Conservation (phyloP, 2,888 invertebrate genomes). For the Rosalia funebris region DNA sequence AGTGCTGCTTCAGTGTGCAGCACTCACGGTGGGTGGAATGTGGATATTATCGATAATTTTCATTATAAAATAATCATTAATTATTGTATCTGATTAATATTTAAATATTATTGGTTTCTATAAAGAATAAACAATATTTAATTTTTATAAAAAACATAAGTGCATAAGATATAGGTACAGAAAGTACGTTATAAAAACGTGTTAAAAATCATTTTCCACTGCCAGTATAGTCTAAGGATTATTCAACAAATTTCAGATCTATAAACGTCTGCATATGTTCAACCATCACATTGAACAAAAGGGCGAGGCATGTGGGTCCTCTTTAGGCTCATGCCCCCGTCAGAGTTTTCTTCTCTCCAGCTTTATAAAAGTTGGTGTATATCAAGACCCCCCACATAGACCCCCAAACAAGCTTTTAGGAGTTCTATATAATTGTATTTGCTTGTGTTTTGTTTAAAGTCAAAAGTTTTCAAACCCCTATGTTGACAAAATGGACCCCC, state of each 20-base stretch:
- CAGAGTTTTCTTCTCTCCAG: slow-evolving; percentile 11
- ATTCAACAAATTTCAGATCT: slow-evolving; percentile 42
- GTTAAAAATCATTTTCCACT: too few species aligned
- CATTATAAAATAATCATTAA: too few species aligned
- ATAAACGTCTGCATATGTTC: slow-evolving; percentile 45
- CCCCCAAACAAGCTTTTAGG: slow-evolving; percentile 52
- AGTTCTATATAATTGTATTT: slow-evolving; percentile 46
- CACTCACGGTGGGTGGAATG: too few species aligned
- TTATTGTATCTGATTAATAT: too few species aligned
- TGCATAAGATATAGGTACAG: too few species aligned
- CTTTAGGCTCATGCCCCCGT: slow-evolving; percentile 15
- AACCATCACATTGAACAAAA: slow-evolving; percentile 44
- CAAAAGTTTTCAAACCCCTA: slow-evolving; percentile 49
- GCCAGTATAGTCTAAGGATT: too few species aligned
- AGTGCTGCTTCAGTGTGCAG: too few species aligned
- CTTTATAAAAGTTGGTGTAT: slow-evolving; percentile 20
- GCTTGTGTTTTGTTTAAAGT: slow-evolving; percentile 53
- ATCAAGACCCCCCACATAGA: slow-evolving; percentile 49
- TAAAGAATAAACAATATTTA: too few species aligned
- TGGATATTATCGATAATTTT: too few species aligned
- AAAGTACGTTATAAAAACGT: too few species aligned
- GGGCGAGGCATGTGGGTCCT: slow-evolving; percentile 51
- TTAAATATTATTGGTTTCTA: too few species aligned
- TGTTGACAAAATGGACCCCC: slow-evolving; percentile 54
- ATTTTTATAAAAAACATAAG: too few species aligned